Evolutionary conservation across 2,888 invertebrate species (phyloP).

Genomic region (Blastobasis adustella): DNA sequence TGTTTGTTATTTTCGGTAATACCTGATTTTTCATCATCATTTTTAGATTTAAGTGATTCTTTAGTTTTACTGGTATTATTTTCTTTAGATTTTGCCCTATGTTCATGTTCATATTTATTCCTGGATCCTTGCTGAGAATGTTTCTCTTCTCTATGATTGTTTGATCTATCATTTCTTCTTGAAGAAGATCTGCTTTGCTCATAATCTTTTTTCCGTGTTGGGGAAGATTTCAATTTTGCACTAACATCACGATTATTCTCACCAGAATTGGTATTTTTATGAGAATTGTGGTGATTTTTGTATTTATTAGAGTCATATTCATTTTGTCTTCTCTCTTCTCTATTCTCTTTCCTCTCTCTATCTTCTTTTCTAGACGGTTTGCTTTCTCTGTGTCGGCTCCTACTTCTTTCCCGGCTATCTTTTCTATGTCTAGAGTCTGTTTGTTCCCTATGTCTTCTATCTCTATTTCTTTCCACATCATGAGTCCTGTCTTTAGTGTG

Average conservation of each 20-base stretch:
- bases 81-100: not conserved
- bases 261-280: conserved; percentile 5
- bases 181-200: too few relatives aligned
- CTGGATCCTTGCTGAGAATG: not conserved
- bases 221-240: too few relatives aligned
- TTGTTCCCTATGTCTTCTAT: conserved; percentile 14
- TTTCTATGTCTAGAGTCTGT: conserved; percentile 14
- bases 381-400: conserved; percentile 4
- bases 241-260: conserved; percentile 11
- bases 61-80: not conserved
- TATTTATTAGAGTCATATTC: conserved; percentile 9
- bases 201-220: too few relatives aligned
- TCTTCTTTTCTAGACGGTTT: not conserved
- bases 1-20: conserved; percentile 2
- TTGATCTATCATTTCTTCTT: not conserved
- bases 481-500: conserved; percentile 15
- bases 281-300: not conserved
- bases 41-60: conserved; percentile 1
- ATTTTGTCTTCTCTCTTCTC: conserved; percentile 1
- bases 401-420: conserved; percentile 15
- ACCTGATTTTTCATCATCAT: conserved; percentile 6
- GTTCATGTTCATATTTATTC: not conserved
- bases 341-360: conserved; percentile 2
- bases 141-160: not conserved
- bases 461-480: conserved; percentile 20